Evolutionary conservation across 2,113 vertebrate species (phyloP), one percentile per base, ranked within the genome.

Genomic region (Nerophis ophidion): DNA sequence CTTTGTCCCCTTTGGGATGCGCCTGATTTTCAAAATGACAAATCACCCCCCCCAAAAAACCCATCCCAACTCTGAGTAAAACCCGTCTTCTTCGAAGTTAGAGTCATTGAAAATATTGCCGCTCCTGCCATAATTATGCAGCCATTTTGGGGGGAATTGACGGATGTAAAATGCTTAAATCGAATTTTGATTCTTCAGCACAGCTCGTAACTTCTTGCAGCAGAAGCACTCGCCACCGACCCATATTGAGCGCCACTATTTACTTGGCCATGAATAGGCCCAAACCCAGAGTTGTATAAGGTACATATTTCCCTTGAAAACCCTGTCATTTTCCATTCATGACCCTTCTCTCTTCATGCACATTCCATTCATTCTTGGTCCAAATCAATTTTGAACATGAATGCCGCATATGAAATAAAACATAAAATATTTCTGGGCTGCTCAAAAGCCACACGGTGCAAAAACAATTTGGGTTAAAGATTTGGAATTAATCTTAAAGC

Each of bases 281-380:
- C 74, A 68, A 42, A 65, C 54, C 53, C 55, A 47, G 46, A 70
- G 73, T 63, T 66, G 67, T 67, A 66, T 77, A 63, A 75, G 52
- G 74, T 72, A 80, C 4, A 26, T 26, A 26, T 26, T 26, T 26
- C 26, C 26, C 26, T 26, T 26, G 26, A 26, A 26, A 26, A 26
- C 26, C 46, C 66, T 4, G 67, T 66, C 45, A n/a, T 49, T 62
- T 78, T 72, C 60, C 57, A 75, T 65, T 75, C 66, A 80, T 36
- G 60, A 72, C 79, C 59, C 80, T 86, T 86, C 84, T 86, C 84
- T 80, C 68, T 63, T 67, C 63, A 48, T 77, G 74, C 82, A 82
- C 82, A 88, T 82, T 83, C 84, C 65, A 68, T 63, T 71, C 75
- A 80, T 81, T 79, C 57, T 57, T 72, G 38, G 48, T 71, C 76